A percentile compares a stretch with the other conserved stretches of the same genome.
phyloP scores from a whole-genome alignment of 2,888 invertebrate species.

The Napeogenes inachia region DNA sequence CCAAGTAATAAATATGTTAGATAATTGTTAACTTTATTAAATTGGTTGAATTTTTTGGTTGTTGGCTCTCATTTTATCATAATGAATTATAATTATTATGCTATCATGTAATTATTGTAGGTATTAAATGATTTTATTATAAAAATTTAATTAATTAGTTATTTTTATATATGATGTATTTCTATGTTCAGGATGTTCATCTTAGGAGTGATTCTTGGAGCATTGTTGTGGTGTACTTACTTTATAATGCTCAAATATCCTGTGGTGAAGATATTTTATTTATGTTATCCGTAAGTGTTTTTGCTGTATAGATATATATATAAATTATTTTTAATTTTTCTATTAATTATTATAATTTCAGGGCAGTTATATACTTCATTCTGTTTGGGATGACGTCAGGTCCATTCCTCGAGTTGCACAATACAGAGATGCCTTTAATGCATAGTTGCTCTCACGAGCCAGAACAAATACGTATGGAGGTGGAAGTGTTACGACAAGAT shows the following conservation, averaged over 20 bases:
- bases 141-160: background rate
- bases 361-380: constrained; percentile 85
- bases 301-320: constrained; percentile 4
- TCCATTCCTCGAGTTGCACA: constrained; percentile 84
- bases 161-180: background rate
- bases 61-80: too few species aligned
- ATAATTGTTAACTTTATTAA: too few species aligned
- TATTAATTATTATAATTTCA: constrained; percentile 47
- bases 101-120: too few species aligned
- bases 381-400: constrained; percentile 88
- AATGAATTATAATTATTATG: too few species aligned
- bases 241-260: constrained; percentile 86
- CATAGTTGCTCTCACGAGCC: constrained; percentile 88
- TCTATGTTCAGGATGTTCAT: constrained; percentile 75
- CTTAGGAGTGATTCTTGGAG: constrained; percentile 77
- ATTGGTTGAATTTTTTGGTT: too few species aligned
- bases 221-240: constrained; percentile 82
- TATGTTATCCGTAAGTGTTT: constrained; percentile 92
- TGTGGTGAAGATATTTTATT: constrained; percentile 86
- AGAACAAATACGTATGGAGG: constrained; percentile 86
- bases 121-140: too few species aligned
- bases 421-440: constrained; percentile 78
- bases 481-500: constrained; percentile 88
- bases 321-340: constrained; percentile 11
- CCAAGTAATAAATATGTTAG: too few species aligned